Percentiles rank a stretch among this genome's conserved stretches.
These are phyloP conservation scores for Synchiropus splendidus DNA, from an alignment of 2,113 vertebrate species.

Conservation along the genomic window DNA sequence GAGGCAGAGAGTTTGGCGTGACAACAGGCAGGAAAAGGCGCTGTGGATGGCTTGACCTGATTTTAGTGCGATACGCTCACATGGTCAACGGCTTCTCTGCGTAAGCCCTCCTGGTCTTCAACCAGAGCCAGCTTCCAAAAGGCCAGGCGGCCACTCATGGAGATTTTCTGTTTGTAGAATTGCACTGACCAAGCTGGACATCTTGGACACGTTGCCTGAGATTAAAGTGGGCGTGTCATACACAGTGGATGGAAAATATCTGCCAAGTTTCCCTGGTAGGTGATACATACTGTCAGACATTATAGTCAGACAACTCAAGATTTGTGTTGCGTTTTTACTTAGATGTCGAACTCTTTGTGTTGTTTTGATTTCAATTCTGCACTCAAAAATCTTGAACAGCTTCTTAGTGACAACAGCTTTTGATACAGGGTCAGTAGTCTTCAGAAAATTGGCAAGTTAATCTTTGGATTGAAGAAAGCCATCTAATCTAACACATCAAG, in stretches of 20 bases:
- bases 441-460: too few species aligned
- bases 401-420: too few species aligned
- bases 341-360: too few species aligned
- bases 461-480: too few species aligned
- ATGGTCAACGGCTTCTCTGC: conserved; percentile 77
- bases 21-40: conserved; percentile 79
- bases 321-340: too few species aligned
- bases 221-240: conserved; percentile 73
- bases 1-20: conserved; percentile 70
- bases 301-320: too few species aligned
- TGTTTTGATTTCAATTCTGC: too few species aligned
- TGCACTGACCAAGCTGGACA: conserved; percentile 72
- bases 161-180: conserved; percentile 50
- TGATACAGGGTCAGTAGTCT: too few species aligned
- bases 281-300: too few species aligned
- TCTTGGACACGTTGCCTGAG: conserved; percentile 67
- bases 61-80: conserved; percentile 74
- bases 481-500: too few species aligned
- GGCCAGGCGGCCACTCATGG: not conserved
- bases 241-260: conserved; percentile 54
- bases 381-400: too few species aligned
- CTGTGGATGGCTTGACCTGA: conserved; percentile 78
- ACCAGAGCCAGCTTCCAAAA: too few species aligned
- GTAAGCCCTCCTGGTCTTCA: conserved; percentile 46
- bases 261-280: conserved; percentile 72